A percentile compares a stretch with the other conserved stretches of the same genome.
These are phyloP conservation scores for Priocnemis perturbator DNA, from an alignment of 2,888 invertebrate species.

Conservation along the genomic window DNA sequence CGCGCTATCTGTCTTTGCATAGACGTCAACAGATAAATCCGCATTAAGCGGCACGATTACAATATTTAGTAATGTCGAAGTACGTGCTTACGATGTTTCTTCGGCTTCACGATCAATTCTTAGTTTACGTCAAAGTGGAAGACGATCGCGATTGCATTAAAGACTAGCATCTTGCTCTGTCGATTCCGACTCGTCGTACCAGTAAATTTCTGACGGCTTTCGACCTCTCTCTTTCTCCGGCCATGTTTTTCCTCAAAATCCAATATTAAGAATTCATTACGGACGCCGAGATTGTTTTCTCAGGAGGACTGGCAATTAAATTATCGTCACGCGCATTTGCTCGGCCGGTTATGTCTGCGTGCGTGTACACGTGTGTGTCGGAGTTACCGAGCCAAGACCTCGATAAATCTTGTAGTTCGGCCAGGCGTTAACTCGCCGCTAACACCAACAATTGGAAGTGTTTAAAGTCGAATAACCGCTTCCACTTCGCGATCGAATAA, in stretches of 20 bases:
- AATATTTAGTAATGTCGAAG: no score
- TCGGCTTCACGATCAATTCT: background rate
- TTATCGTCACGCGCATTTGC: conserved; percentile 13
- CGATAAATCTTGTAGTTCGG: conserved; percentile 30
- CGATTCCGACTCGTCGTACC: no score
- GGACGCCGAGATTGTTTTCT: background rate
- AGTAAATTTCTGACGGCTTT: no score
- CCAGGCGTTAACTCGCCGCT: conserved; percentile 14
- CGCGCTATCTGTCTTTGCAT: no score
- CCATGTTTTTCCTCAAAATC: background rate
- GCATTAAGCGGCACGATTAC: no score
- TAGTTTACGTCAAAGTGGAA: no score
- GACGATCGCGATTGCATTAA: no score
- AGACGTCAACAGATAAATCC: no score
- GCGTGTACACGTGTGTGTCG: background rate
- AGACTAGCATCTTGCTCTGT: no score
- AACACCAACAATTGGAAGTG: conserved; percentile 28
- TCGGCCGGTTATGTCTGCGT: background rate
- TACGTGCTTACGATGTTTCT: background rate
- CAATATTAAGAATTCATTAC: no score
- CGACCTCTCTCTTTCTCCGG: background rate
- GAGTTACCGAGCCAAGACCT: conserved; percentile 9
- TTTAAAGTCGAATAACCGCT: conserved; percentile 31
- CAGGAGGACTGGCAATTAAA: conserved; percentile 29
- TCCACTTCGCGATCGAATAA: conserved; percentile 20